These are phyloP conservation scores for Procambarus virginalis DNA, from an alignment of 1,140 invertebrate species.

Conservation along the genomic window DNA sequence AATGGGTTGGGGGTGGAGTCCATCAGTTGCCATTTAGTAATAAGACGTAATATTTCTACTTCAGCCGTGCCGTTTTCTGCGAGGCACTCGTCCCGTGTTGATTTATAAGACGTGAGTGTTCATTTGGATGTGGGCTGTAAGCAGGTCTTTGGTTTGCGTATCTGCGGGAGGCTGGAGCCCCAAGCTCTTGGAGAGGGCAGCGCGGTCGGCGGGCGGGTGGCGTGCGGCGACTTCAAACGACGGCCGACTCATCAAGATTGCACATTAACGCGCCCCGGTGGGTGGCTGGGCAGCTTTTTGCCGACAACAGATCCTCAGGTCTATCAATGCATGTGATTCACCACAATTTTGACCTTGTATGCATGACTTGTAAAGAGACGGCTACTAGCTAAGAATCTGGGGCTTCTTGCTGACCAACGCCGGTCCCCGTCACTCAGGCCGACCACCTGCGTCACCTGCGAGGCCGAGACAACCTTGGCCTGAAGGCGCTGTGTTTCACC, in stretches of 20 bases:
- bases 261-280: constrained; percentile 65
- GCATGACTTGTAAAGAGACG: constrained; percentile 52
- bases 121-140: constrained; percentile 54
- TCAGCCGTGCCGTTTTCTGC: constrained; percentile 1
- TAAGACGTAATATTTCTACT: constrained; percentile 24
- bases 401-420: constrained; percentile 34
- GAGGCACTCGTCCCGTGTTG: constrained; percentile 40
- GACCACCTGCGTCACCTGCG: background rate
- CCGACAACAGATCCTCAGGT: constrained; percentile 60
- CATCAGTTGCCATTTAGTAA: constrained; percentile 28
- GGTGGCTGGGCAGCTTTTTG: constrained; percentile 63
- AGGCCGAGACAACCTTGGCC: no score
- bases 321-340: constrained; percentile 68
- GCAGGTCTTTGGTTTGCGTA: constrained; percentile 33
- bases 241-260: constrained; percentile 64
- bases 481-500: background rate
- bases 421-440: constrained; percentile 35
- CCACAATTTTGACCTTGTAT: constrained; percentile 67
- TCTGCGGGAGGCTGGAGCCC: constrained; percentile 15
- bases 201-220: constrained; percentile 26
- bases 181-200: constrained; percentile 2
- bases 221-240: constrained; percentile 57
- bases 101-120: constrained; percentile 47
- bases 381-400: constrained; percentile 26
- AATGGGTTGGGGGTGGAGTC: constrained; percentile 48